Percentiles rank a stretch among this genome's conserved stretches.
phyloP scores from a whole-genome alignment of 2,888 invertebrate genomes.

The Cancer borealis region DNA sequence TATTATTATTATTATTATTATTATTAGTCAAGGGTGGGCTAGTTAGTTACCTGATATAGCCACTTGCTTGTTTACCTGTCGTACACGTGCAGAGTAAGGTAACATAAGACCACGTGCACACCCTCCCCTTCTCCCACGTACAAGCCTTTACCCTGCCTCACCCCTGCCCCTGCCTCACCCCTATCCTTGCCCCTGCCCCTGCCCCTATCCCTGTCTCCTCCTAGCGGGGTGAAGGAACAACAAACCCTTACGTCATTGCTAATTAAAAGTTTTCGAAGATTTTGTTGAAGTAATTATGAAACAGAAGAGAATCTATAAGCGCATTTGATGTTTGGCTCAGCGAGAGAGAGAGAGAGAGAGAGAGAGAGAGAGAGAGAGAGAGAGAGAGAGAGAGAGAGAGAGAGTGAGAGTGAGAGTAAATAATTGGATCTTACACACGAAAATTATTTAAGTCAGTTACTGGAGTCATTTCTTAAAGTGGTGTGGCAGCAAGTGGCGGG shows the following conservation, averaged over 20 bases:
- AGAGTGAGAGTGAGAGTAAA: slow-evolving; percentile 2
- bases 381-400: slow-evolving; percentile 31
- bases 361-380: slow-evolving; percentile 54
- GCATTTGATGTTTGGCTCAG: neutral
- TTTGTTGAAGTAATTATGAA: neutral
- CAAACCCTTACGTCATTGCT: neutral
- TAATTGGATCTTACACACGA: neutral
- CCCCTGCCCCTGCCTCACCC: neutral
- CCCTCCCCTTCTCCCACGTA: neutral
- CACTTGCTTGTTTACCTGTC: neutral
- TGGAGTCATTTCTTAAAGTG: neutral
- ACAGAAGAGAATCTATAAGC: neutral
- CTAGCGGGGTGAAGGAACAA: neutral
- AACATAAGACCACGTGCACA: neutral
- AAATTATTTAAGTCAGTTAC: neutral
- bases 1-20: slow-evolving; percentile 3
- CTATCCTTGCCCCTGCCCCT: neutral
- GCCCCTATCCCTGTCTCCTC: neutral
- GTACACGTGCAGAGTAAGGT: neutral
- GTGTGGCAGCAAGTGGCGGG: neutral
- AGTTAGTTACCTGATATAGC: neutral
- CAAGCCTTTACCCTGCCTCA: neutral
- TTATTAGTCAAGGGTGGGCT: neutral
- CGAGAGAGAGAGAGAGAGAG: slow-evolving; percentile 45
- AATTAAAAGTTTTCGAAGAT: neutral